phyloP scores from a whole-genome alignment of 2,113 vertebrate genomes.

The Lepus timidus region DNA sequence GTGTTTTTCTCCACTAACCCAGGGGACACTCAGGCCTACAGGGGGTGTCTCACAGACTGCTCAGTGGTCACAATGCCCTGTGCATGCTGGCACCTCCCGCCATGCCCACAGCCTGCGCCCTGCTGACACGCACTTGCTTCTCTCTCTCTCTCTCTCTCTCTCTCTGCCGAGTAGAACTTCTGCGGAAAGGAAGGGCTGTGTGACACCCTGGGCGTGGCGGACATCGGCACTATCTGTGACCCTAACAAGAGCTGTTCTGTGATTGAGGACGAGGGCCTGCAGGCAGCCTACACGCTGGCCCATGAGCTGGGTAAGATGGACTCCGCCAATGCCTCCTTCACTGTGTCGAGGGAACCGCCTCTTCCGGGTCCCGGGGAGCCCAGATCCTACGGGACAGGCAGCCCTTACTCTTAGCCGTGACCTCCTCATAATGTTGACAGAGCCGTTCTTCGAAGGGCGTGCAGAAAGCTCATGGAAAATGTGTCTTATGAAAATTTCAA shows the following conservation, averaged over 20 bases:
- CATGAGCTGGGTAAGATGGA: constrained; percentile 94
- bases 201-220: constrained; percentile 95
- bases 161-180: constrained; percentile 90
- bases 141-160: background rate
- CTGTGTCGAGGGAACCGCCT: fast-evolving
- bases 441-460: too few species aligned
- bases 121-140: background rate
- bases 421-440: background rate
- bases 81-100: background rate
- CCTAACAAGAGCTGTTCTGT: constrained; percentile 97
- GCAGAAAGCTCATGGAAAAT: too few species aligned
- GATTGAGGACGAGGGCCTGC: constrained; percentile 96
- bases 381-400: fast-evolving
- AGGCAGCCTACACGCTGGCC: constrained; percentile 95
- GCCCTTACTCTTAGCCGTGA: background rate
- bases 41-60: background rate
- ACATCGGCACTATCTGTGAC: constrained; percentile 97
- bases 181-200: constrained; percentile 94
- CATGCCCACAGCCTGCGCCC: background rate
- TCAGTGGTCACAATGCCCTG: fast-evolving
- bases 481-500: too few species aligned
- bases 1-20: background rate
- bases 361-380: background rate
- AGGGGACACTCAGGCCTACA: too few species aligned
- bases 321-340: fast-evolving